Evolutionary conservation across 30 jellyfish, hydroid and myxozoan species (phyloP), one percentile per base, ranked within the genome.

Genomic region (Haliclystus octoradiatus): DNA sequence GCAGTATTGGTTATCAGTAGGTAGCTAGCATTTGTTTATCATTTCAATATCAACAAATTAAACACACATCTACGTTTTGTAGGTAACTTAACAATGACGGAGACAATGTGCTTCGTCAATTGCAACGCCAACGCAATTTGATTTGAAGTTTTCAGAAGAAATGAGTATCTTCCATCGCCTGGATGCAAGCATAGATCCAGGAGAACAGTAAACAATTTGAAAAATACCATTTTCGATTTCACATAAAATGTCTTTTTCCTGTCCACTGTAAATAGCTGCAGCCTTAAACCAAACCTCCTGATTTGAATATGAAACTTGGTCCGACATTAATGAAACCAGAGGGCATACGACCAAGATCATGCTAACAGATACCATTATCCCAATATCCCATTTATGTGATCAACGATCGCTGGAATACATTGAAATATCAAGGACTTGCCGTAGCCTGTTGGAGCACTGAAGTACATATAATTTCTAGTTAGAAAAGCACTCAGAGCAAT

Each of bases 381-480:
- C n/a, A n/a, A n/a, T 49, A 22, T 24, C 23, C 28, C 77, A 65
- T 22, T 32, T 47, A 67, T 28, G 28, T 15, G 3, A 27, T 67
- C 77, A 15, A 32, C 64, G 23, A 67, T 49, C 26, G 28, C 23
- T 22, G 77, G 77, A 68, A 34, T n/a, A 67, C 33, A 33, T 46
- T 34, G 77, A 35, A n/a, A 68, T 26, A 68, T 68, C 77, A 68
- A 67, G 27, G 77, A 68, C 57, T 68, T 68, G 28, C 77, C 77
- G 49, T 68, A 68, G 30, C 77, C 77, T 19, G 68, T 68, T 46
- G 77, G 77, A 24, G 77, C 77, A 49, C 77, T 68, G 68, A 68
- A 68, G 66, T 68, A 68, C 31, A 68, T 15, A 35, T 68, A 47
- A 26, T 68, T 68, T 35, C 34, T 67, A 34, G 28, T 66, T 28